Percentiles rank a stretch among this genome's conserved stretches.
These are phyloP conservation scores for Calliopum simillimum DNA, from an alignment of 2,888 invertebrate genomes.

Conservation along the genomic window DNA sequence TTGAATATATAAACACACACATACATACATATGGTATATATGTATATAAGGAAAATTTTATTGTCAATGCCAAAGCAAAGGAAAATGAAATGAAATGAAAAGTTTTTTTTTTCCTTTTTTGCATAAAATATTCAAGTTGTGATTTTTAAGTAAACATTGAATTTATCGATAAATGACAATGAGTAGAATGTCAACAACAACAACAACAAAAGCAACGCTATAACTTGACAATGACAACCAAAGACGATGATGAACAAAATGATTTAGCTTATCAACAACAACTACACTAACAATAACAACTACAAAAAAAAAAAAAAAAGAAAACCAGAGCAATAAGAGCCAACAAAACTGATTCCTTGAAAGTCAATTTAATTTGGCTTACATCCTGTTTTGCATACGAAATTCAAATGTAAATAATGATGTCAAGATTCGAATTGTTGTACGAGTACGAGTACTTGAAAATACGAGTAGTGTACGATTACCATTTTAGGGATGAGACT, in stretches of 20 bases:
- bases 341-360: conserved; percentile 41
- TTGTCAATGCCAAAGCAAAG: background rate
- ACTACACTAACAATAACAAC: conserved; percentile 23
- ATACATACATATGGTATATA: background rate
- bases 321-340: conserved; percentile 3
- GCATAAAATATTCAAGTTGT: conserved; percentile 25
- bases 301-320: conserved; percentile 13
- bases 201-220: conserved; percentile 1
- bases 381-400: conserved; percentile 43
- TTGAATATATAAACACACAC: conserved; percentile 12
- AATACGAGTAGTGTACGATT: no score
- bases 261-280: conserved; percentile 14
- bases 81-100: background rate
- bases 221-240: background rate
- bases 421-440: conserved; percentile 35
- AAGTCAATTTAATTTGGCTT: conserved; percentile 43
- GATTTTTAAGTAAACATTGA: conserved; percentile 30
- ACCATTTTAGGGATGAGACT: no score
- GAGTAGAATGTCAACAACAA: conserved; percentile 22
- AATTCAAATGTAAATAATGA: conserved; percentile 42
- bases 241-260: conserved; percentile 23
- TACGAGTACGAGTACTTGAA: no score
- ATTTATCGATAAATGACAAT: conserved; percentile 28
- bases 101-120: no score
- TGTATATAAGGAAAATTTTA: background rate